Percentiles rank a stretch among this genome's conserved stretches.
phyloP scores from a whole-genome alignment of 1,140 invertebrate species.

The Listronotus bonariensis region DNA sequence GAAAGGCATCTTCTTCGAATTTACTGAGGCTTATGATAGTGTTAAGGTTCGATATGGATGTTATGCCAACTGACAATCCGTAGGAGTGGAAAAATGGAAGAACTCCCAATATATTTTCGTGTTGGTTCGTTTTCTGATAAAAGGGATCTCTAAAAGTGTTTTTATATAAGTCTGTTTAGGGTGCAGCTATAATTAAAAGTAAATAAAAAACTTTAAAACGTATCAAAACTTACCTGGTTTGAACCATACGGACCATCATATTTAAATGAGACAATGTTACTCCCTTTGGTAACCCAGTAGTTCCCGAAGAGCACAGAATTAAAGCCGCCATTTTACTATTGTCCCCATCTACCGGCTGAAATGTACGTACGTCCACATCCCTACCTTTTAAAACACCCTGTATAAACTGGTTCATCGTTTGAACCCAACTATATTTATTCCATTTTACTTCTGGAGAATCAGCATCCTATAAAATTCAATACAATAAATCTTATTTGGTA shows the following conservation, averaged over 20 bases:
- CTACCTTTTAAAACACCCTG: conserved; percentile 7
- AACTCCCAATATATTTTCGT: conserved; percentile 31
- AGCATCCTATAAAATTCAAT: not conserved
- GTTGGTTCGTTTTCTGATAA: not conserved
- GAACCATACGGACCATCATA: conserved; percentile 39
- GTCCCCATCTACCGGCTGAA: conserved; percentile 33
- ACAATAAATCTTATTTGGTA: not conserved
- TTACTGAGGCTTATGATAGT: conserved; percentile 52
- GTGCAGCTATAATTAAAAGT: not conserved
- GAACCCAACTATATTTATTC: not conserved
- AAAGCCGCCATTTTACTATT: conserved; percentile 45
- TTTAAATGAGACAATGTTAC: conserved; percentile 73
- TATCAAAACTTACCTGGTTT: too few relatives aligned
- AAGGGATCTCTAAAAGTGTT: not conserved
- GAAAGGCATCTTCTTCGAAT: conserved; percentile 66
- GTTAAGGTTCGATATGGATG: conserved; percentile 16
- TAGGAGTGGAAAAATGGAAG: conserved; percentile 48
- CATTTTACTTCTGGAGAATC: not conserved
- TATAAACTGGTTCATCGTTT: conserved; percentile 38
- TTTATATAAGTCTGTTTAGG: too few relatives aligned
- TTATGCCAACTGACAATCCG: conserved; percentile 38
- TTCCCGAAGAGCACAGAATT: conserved; percentile 65
- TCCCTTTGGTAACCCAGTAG: conserved; percentile 78
- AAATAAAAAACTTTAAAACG: not conserved
- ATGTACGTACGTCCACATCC: conserved; percentile 13